These are phyloP conservation scores for Agrochola litura DNA, from an alignment of 2,888 invertebrate genomes.

Conservation along the genomic window DNA sequence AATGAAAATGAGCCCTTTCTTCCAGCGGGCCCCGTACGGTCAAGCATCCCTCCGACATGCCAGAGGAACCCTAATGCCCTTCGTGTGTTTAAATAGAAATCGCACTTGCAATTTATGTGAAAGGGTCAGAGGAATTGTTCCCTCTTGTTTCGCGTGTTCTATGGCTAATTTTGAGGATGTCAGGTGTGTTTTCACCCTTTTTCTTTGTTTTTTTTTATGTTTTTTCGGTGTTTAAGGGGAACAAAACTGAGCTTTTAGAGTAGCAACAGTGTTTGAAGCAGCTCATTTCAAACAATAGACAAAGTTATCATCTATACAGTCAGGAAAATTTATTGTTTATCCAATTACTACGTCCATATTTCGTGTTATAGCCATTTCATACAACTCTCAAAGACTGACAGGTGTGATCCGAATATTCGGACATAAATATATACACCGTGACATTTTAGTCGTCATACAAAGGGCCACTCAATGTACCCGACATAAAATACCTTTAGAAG, in stretches of 20 bases:
- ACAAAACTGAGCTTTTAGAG: background rate
- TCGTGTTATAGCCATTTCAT: too few relatives aligned
- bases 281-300: background rate
- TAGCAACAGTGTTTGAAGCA: background rate
- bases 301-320: background rate
- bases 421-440: too few relatives aligned
- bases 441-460: too few relatives aligned
- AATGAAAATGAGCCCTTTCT: slow-evolving; percentile 90
- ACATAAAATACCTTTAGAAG: too few relatives aligned
- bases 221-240: background rate
- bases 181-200: slow-evolving; percentile 55
- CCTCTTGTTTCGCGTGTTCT: slow-evolving; percentile 80
- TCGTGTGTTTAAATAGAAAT: slow-evolving; percentile 87
- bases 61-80: slow-evolving; percentile 81
- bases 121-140: slow-evolving; percentile 85
- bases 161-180: slow-evolving; percentile 75
- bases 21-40: slow-evolving; percentile 78
- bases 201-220: slow-evolving; percentile 15
- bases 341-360: too few relatives aligned
- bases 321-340: too few relatives aligned
- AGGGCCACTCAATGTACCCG: too few relatives aligned
- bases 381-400: too few relatives aligned
- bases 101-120: slow-evolving; percentile 88
- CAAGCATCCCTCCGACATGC: slow-evolving; percentile 80
- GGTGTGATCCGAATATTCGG: too few relatives aligned